These are phyloP conservation scores for Uropsilus gracilis DNA, from an alignment of 2,113 vertebrate genomes.

Conservation along the genomic window DNA sequence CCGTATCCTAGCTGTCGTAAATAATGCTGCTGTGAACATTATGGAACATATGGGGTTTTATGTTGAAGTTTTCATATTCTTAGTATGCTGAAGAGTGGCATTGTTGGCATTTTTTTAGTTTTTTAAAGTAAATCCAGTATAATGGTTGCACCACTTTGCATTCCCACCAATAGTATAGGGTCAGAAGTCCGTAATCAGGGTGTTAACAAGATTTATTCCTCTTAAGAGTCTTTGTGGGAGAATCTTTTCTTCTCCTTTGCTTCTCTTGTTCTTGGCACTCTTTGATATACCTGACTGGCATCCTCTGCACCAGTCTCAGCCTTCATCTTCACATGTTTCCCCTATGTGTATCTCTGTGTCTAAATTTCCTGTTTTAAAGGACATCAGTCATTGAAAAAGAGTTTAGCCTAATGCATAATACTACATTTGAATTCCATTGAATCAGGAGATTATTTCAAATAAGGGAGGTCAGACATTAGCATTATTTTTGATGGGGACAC, in stretches of 20 bases:
- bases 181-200: background rate
- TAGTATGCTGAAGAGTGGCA: no score
- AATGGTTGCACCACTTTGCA: no score
- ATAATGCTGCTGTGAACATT: no score
- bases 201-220: background rate
- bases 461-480: background rate
- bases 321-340: background rate
- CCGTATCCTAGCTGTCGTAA: no score
- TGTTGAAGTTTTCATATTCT: no score
- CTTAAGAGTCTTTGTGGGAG: background rate
- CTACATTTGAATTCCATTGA: background rate
- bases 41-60: no score
- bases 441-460: conserved; percentile 20
- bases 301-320: background rate
- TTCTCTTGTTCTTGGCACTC: background rate
- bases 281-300: background rate
- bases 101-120: no score
- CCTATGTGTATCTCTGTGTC: background rate
- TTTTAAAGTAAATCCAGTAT: no score
- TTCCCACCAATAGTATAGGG: background rate
- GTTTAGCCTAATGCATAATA: background rate
- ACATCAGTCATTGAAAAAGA: background rate
- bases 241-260: background rate
- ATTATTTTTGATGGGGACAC: background rate
- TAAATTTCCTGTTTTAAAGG: background rate